phyloP scores from a whole-genome alignment of 2,797 vertebrate species.

The Alectoris magna region DNA sequence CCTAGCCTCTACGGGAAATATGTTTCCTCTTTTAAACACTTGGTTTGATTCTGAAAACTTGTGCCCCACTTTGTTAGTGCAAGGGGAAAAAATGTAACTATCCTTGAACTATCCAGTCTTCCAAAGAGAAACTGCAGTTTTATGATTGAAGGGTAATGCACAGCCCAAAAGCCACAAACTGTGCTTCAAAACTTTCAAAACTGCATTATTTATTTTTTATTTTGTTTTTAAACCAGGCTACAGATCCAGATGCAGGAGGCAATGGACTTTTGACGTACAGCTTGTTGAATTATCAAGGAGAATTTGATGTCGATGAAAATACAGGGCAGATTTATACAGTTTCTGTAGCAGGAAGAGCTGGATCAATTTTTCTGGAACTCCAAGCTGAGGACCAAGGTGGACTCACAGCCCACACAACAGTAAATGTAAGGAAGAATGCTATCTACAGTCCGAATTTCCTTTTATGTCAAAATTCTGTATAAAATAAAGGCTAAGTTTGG shows the following conservation, averaged over 20 bases:
- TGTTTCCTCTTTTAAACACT: neutral
- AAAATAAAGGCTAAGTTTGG: neutral
- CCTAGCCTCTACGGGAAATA: neutral
- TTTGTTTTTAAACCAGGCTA: constrained; percentile 74
- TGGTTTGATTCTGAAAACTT: neutral
- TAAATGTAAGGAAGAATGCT: constrained; percentile 71
- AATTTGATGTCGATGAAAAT: constrained; percentile 76
- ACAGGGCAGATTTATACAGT: constrained; percentile 82
- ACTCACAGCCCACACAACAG: constrained; percentile 51
- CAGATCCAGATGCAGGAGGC: constrained; percentile 77
- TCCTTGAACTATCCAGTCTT: neutral
- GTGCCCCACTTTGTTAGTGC: neutral
- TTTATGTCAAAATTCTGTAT: neutral
- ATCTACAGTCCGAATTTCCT: neutral
- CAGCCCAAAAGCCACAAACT: neutral
- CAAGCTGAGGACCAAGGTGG: constrained; percentile 75
- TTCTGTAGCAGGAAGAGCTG: constrained; percentile 59
- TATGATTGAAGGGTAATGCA: neutral
- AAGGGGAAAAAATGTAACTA: neutral
- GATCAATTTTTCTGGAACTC: constrained; percentile 43
- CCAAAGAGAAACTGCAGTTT: neutral
- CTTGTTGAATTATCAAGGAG: constrained; percentile 5
- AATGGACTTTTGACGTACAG: constrained; percentile 77
- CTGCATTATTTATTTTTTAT: neutral
- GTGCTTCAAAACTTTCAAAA: neutral